Base-by-base conservation (phyloP, 2,113 vertebrate genomes). In the Rhynchopsitta pachyrhyncha region DNA sequence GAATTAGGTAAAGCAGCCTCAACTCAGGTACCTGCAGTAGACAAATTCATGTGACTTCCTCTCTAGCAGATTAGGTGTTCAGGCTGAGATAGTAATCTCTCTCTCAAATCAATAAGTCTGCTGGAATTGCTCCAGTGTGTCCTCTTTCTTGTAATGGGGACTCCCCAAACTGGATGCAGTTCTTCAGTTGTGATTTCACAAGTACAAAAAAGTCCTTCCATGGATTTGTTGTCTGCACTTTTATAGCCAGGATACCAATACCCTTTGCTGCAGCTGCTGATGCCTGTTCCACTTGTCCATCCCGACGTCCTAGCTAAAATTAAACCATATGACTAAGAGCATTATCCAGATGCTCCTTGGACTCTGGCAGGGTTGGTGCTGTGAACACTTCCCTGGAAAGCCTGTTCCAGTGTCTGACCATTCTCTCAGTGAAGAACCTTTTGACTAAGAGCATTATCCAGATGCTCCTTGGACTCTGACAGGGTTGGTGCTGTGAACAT, bases 311-410 rank as follows among this genome's bases (percentile, higher is more conserved):
- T 53, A 14, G 5, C 6, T 75, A 31, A 80, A 66, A 33, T 2
- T 22, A 62, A 66, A n/a, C 14, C 41, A 16, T 19, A 35, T 27
- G 17, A 33, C 27, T 53, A 35, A 37, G 4, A 55, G 3, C 2
- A 3, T 35, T 2, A 1, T 41, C 31, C 59, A 84, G 37, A 17
- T 5, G 4, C 2, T 76, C 20, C 27, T 33, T 2, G 1, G 47
- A 13, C 10, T 90, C 66, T 68, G 37, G 25, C 23, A 68, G 37
- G 6, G 11, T 35, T 81, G 37, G 20, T 44, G 52, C 8, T 1
- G 0, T 23, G 37, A 63, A 13, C 11, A 10, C 27, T 77, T 59
- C 41, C 23, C 52, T 50, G 23, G 19, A 19, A 5, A 76, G 0
- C 25, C 17, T 71, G 10, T 67, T 71, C 9, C 33, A 25, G 50